phyloP scores from a whole-genome alignment of 1,140 invertebrate species.

The Cylas formicarius region DNA sequence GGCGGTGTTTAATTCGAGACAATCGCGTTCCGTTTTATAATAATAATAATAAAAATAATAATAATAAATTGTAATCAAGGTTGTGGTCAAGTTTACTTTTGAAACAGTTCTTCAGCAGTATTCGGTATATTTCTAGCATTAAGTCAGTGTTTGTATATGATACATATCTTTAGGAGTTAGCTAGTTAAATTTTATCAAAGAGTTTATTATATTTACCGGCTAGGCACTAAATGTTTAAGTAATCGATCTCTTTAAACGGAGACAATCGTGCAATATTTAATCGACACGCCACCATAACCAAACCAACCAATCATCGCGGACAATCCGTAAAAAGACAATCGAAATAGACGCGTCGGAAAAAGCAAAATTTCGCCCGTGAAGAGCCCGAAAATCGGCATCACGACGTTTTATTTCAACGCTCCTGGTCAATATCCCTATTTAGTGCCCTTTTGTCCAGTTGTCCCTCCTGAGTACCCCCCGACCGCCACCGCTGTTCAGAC shows the following conservation, averaged over 20 bases:
- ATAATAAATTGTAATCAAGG: conserved; percentile 18
- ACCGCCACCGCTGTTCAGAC: conserved; percentile 21
- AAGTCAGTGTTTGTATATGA: no score
- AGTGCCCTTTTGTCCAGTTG: conserved; percentile 39
- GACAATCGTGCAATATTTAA: conserved; percentile 39
- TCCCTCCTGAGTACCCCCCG: conserved; percentile 34
- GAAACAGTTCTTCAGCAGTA: no score
- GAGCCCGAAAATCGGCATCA: conserved; percentile 30
- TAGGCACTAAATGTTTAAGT: no score
- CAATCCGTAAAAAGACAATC: conserved; percentile 21
- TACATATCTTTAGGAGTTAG: no score
- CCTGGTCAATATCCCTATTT: conserved; percentile 41
- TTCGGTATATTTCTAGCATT: no score
- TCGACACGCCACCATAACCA: no score
- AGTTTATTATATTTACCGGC: no score
- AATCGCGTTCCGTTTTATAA: conserved; percentile 9
- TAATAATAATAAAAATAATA: conserved; percentile 3
- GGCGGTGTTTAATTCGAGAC: conserved; percentile 13
- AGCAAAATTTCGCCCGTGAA: conserved; percentile 19
- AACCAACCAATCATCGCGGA: conserved; percentile 25
- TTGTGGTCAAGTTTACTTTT: no score
- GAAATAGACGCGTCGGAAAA: conserved; percentile 13
- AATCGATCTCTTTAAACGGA: no score
- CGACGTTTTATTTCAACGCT: conserved; percentile 42
- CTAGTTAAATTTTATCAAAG: no score